These are phyloP conservation scores for Theodoxus fluviatilis DNA, from an alignment of 2,888 invertebrate species.

Conservation along the genomic window DNA sequence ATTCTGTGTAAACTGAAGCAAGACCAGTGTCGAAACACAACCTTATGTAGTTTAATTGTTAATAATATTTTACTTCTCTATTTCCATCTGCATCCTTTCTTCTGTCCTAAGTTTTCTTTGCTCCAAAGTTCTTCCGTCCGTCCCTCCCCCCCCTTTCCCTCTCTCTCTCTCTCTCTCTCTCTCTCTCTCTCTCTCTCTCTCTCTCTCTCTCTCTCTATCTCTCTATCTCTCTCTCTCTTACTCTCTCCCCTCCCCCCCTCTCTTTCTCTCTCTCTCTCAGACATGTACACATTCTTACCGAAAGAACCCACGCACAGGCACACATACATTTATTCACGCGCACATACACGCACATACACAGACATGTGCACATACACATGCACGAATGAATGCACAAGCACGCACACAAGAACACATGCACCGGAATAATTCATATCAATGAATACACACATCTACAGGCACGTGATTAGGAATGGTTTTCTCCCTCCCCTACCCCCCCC, in stretches of 20 bases:
- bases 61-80: no score
- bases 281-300: constrained; percentile 17
- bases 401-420: constrained; percentile 31
- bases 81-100: background rate
- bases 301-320: constrained; percentile 27
- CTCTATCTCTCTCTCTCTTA: background rate
- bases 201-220: background rate
- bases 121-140: no score
- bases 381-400: constrained; percentile 21
- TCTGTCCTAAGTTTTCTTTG: no score
- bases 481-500: no score
- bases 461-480: no score
- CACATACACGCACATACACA: constrained; percentile 26
- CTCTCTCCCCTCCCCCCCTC: background rate
- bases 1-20: no score
- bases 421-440: no score
- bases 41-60: no score
- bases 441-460: no score
- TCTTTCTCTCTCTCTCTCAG: background rate
- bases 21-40: no score
- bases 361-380: constrained; percentile 30
- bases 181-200: background rate
- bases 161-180: background rate
- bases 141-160: no score
- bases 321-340: constrained; percentile 5